Percentiles rank a stretch among this genome's conserved stretches.
These are phyloP conservation scores for Drosophila kikkawai DNA, from an alignment of 1,140 invertebrate genomes.

Conservation along the genomic window DNA sequence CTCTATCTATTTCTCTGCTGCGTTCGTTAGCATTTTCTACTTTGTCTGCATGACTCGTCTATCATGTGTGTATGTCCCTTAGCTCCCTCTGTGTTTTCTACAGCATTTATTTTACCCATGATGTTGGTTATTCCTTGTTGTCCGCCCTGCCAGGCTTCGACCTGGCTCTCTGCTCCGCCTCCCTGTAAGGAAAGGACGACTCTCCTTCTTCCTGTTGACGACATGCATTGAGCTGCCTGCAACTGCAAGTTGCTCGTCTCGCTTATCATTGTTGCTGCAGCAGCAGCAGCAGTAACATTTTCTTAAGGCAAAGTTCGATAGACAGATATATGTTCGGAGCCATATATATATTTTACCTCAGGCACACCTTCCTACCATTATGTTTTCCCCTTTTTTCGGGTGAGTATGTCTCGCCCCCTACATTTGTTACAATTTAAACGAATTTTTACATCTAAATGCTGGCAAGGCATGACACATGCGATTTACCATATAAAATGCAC, in stretches of 20 bases:
- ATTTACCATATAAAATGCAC: conserved; percentile 51
- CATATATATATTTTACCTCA: conserved; percentile 39
- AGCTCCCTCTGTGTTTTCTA: conserved; percentile 55
- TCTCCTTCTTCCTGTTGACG: conserved; percentile 49
- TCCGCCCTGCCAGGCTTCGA: conserved; percentile 39
- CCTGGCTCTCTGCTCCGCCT: conserved; percentile 28
- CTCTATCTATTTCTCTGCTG: conserved; percentile 9
- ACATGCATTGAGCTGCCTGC: conserved; percentile 52
- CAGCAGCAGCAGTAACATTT: conserved; percentile 55
- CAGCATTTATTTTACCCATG: conserved; percentile 76
- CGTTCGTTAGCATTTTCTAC: conserved; percentile 64
- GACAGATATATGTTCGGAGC: conserved; percentile 46
- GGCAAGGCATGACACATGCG: conserved; percentile 58
- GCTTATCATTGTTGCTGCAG: conserved; percentile 74
- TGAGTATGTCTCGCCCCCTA: conserved; percentile 14
- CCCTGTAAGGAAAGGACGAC: conserved; percentile 1
- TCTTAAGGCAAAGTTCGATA: conserved; percentile 68
- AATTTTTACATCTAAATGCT: conserved; percentile 66
- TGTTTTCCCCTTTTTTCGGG: not conserved
- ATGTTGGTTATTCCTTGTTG: conserved; percentile 61
- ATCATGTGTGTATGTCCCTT: conserved; percentile 20
- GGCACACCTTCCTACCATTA: conserved; percentile 2
- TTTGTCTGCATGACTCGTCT: conserved; percentile 48
- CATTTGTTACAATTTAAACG: conserved; percentile 73
- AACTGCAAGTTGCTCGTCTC: conserved; percentile 39